Conservation (phyloP, 2,888 invertebrate species). For the Noctua janthina region DNA sequence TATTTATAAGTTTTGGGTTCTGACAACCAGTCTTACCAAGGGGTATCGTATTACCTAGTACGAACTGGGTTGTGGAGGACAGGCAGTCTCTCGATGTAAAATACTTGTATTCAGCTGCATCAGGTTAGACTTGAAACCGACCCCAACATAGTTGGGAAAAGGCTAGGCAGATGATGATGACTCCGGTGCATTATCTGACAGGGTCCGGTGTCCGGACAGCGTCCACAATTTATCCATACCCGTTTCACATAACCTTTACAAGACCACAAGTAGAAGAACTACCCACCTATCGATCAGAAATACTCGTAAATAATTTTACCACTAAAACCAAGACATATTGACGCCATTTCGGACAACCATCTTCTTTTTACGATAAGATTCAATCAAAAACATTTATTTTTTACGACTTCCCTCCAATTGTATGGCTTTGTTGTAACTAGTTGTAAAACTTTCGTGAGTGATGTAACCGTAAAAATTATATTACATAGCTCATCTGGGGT, state of each 20-base stretch:
- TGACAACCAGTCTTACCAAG: no score
- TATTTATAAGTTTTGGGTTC: no score
- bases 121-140: no score
- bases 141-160: no score
- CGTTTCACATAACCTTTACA: not conserved
- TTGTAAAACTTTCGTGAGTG: slow-evolving; percentile 48
- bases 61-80: no score
- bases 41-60: no score
- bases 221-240: not conserved
- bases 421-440: slow-evolving; percentile 44
- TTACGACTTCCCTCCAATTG: slow-evolving; percentile 48
- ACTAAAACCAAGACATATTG: slow-evolving; percentile 23
- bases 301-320: slow-evolving; percentile 11
- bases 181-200: no score
- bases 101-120: no score
- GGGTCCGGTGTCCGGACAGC: not conserved
- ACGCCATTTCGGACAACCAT: slow-evolving; percentile 20
- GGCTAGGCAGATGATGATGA: no score
- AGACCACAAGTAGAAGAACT: not conserved
- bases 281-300: not conserved
- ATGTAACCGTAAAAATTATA: slow-evolving; percentile 57
- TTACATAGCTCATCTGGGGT: slow-evolving; percentile 36
- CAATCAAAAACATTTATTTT: slow-evolving; percentile 48
- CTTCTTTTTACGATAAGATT: slow-evolving; percentile 52
- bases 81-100: no score